Percentiles rank a stretch among this genome's conserved stretches.
Evolutionary conservation across 1,140 invertebrate species (phyloP).

Genomic region (Idris sp.): DNA sequence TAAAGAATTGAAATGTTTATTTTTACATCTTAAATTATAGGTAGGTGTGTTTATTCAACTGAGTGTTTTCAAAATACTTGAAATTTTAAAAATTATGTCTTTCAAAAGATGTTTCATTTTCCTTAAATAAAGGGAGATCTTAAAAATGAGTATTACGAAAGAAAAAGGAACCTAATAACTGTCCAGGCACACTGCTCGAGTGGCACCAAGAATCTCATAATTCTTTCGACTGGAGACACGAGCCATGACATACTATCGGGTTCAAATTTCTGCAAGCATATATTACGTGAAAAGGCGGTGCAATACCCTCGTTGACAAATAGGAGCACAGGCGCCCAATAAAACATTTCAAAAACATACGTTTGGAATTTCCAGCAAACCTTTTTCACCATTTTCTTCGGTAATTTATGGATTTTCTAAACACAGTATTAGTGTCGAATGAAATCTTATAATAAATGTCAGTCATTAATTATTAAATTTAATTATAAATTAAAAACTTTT

Average conservation of each 20-base stretch:
- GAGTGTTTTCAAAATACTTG: too few species aligned
- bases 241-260: slow-evolving; percentile 26
- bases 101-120: too few species aligned
- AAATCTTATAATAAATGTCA: too few species aligned
- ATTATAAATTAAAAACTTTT: too few species aligned
- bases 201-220: slow-evolving; percentile 46
- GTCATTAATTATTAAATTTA: too few species aligned
- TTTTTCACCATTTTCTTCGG: slow-evolving; percentile 3
- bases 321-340: slow-evolving; percentile 24
- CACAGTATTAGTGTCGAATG: too few species aligned
- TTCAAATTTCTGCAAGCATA: slow-evolving; percentile 48
- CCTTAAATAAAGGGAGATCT: not conserved
- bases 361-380: slow-evolving; percentile 6
- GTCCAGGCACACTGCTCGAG: too few species aligned
- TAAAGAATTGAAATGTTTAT: too few species aligned
- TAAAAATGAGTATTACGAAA: not conserved
- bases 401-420: too few species aligned
- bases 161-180: not conserved
- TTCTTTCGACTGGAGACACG: slow-evolving; percentile 33
- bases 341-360: slow-evolving; percentile 17
- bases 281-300: slow-evolving; percentile 26
- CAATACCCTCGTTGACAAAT: slow-evolving; percentile 31
- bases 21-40: too few species aligned
- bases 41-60: too few species aligned
- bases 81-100: too few species aligned